Base-by-base conservation (phyloP, 2,888 invertebrate genomes). In the Urechis unicinctus region DNA sequence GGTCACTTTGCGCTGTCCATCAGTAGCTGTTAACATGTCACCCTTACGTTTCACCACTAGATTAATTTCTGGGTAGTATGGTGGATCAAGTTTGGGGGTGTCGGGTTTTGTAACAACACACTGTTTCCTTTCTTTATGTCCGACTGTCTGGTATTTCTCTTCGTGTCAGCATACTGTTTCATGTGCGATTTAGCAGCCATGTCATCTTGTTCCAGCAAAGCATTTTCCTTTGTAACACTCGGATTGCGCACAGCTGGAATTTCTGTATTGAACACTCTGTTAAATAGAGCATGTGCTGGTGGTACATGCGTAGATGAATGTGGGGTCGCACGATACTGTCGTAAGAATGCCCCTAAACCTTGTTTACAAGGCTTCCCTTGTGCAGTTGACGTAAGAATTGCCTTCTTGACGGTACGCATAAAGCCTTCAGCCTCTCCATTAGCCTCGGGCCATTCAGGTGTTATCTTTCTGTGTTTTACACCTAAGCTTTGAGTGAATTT, bases 401-500 rank as follows among this genome's bases (percentile, higher is more conserved):
- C 9, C 36, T 36, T 36, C 17, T 36, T 36, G 9, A 36, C 9
- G 9, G 36, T 36, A 13, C 36, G 9, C 36, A 36, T 36, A 17
- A 36, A 36, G 17, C 36, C 9, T 36, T 36, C 36, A 17, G 17
- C 36, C 17, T 36, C 36, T 9, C 36, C 36, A 36, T 36, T 36
- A 17, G 36, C 36, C 17, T 36, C 36, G 9, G 36, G 36, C 36
- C 36, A 36, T 36, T 36, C 36, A 17, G 17, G 36, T 36, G 36
- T 36, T 36, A 36, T 17, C 17, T 36, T 60, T 6, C 52, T 1
- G 30, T 65, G 63, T 42, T 58, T 52, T 25, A 66, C 65, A n/a
- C 63, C 63, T 6, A 49, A 9, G 17, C 49, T 43, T 3, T 57
- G 44, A 5, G 62, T 61, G 57, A 61, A 64, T n/a, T 66, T 41